Base-by-base conservation (phyloP, 2,888 invertebrate genomes). In the Aporophyla lueneburgensis region DNA sequence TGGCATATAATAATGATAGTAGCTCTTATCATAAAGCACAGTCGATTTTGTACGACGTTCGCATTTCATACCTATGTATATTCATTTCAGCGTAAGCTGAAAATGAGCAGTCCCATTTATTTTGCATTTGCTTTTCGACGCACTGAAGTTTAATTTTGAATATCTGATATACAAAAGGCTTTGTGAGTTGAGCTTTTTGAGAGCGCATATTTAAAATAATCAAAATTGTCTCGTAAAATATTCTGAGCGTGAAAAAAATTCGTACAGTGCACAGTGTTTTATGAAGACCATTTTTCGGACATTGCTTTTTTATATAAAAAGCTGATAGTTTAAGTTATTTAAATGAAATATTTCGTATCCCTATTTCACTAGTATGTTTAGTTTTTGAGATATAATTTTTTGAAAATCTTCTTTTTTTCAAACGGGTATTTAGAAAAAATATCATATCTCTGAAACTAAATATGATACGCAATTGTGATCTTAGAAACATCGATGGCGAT, bases 131-230 rank as follows among this genome's bases (percentile, higher is more conserved):
- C 51, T 69, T 65, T 80, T 65, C 16, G n/a, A 62, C 21, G 24
- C 51, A 49, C 46, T 62, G 51, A 54, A 74, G 40, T 80, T 73
- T 66, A 69, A 80, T 69, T 73, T 79, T 80, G 65, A 80, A 70
- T 70, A 74, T 80, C 54, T 69, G 54, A 61, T 70, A 24, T 33
- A 79, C 65, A 71, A 79, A 62, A 33, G 33, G 43, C 59, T 66
- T 66, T 70, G 59, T 33, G 49, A 80, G 59, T 68, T 63, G 33
- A 67, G 61, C 56, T 68, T 79, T 78, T 63, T 73, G n/a, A 27
- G 27, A 54, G 12, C 33, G 51, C 21, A n/a, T 66, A 69, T 65
- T 33, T 67, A 12, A 54, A 63, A 58, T 70, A 5, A 65, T 24
- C 5, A 51, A 72, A 61, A 66, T 72, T 79, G 33, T 5, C 7